These are phyloP conservation scores for Blennius ocellaris DNA, from an alignment of 2,113 vertebrate genomes.

Conservation along the genomic window DNA sequence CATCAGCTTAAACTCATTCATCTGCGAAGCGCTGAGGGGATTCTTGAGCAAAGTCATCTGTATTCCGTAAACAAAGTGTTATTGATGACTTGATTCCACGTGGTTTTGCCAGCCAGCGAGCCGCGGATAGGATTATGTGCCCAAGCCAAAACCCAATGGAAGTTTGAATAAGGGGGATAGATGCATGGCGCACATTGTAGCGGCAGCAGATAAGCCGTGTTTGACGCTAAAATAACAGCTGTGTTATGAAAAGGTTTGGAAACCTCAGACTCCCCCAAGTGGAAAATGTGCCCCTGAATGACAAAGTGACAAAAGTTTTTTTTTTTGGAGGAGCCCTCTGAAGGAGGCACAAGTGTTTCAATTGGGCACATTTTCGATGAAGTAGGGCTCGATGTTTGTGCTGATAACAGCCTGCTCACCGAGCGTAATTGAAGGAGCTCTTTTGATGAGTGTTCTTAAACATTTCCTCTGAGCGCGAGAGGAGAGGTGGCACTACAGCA, in stretches of 20 bases:
- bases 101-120: slow-evolving; percentile 73
- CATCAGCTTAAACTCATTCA: slow-evolving; percentile 57
- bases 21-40: slow-evolving; percentile 47
- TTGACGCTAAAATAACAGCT: slow-evolving; percentile 71
- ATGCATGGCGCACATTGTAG: slow-evolving; percentile 64
- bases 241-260: slow-evolving; percentile 50
- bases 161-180: slow-evolving; percentile 71
- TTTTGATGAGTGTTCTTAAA: slow-evolving; percentile 44
- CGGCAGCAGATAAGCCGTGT: slow-evolving; percentile 71
- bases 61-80: slow-evolving; percentile 75
- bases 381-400: slow-evolving; percentile 28
- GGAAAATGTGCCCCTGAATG: slow-evolving; percentile 36
- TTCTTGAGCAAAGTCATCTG: slow-evolving; percentile 72
- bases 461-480: slow-evolving; percentile 29
- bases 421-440: slow-evolving; percentile 2
- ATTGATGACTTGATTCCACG: slow-evolving; percentile 74
- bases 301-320: slow-evolving; percentile 37
- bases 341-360: not conserved
- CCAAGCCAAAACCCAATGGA: slow-evolving; percentile 74
- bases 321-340: not conserved
- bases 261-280: slow-evolving; percentile 38
- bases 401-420: slow-evolving; percentile 13
- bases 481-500: slow-evolving; percentile 54
- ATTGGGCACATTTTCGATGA: slow-evolving; percentile 1
- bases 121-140: slow-evolving; percentile 72